A percentile compares a stretch with the other conserved stretches of the same genome.
Evolutionary conservation across 2,797 vertebrate genomes (phyloP).

Genomic region (Chrosomus eos): DNA sequence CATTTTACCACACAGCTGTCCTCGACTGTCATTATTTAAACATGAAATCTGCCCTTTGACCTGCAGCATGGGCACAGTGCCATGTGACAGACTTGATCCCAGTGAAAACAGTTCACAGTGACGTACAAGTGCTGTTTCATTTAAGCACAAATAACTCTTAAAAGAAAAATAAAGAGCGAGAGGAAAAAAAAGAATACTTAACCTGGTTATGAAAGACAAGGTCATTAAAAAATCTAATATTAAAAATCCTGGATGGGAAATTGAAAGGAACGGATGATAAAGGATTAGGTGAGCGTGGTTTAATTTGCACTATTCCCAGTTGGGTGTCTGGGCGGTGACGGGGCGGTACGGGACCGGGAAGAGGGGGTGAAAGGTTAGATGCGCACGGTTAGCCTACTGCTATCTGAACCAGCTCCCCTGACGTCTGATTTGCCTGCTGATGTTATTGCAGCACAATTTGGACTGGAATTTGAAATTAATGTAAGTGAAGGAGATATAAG

Average conservation of each 20-base stretch:
- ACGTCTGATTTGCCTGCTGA: conserved; percentile 41
- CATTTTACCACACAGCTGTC: not conserved
- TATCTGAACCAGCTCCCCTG: conserved; percentile 49
- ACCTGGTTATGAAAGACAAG: conserved; percentile 61
- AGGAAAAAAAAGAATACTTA: conserved; percentile 21
- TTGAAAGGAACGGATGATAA: conserved; percentile 50
- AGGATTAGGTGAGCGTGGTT: conserved; percentile 59
- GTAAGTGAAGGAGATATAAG: conserved; percentile 39
- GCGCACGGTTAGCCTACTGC: conserved; percentile 4
- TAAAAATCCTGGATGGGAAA: conserved; percentile 56
- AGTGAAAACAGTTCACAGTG: not conserved
- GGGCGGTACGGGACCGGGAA: not conserved
- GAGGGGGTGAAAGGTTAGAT: conserved; percentile 49
- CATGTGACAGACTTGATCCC: not conserved
- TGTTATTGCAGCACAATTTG: conserved; percentile 56
- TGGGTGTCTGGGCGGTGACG: not conserved
- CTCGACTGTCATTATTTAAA: conserved; percentile 23
- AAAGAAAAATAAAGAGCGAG: conserved; percentile 20
- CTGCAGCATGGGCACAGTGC: not conserved
- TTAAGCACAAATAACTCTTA: conserved; percentile 31
- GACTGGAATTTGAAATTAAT: conserved; percentile 55
- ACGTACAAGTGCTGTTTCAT: conserved; percentile 29
- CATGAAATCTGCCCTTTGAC: conserved; percentile 36
- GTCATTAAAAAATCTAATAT: conserved; percentile 66
- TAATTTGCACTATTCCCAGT: conserved; percentile 52